Percentiles rank a stretch among this genome's conserved stretches.
These are phyloP conservation scores for Diadromus collaris DNA, from an alignment of 2,888 invertebrate species.

Conservation along the genomic window DNA sequence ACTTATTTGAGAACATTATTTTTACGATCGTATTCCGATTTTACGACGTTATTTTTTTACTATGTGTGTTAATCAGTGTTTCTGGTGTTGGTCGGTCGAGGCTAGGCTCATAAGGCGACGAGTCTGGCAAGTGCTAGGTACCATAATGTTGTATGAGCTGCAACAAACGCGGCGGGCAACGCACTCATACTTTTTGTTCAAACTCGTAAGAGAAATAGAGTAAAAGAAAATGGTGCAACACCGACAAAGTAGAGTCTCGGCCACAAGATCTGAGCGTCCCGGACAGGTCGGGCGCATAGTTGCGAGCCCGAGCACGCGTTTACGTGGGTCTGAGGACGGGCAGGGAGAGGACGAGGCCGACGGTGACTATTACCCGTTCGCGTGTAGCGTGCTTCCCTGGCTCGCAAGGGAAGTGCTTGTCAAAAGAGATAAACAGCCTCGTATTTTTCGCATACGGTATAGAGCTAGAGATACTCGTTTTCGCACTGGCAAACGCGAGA, in stretches of 20 bases:
- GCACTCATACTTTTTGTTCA: slow-evolving; percentile 27
- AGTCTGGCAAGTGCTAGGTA: slow-evolving; percentile 2
- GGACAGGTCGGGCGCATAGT: slow-evolving; percentile 26
- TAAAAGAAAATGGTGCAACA: slow-evolving; percentile 17
- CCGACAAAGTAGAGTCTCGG: slow-evolving; percentile 30
- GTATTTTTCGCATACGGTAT: slow-evolving; percentile 59
- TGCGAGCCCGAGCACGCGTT: not conserved
- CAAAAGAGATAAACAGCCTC: slow-evolving; percentile 65
- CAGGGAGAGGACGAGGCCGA: slow-evolving; percentile 24
- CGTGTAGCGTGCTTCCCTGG: slow-evolving; percentile 54
- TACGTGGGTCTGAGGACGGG: slow-evolving; percentile 14
- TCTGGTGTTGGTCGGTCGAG: not conserved
- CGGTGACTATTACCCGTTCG: slow-evolving; percentile 61
- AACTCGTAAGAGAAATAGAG: slow-evolving; percentile 33
- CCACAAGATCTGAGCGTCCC: slow-evolving; percentile 36
- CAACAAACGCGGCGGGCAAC: slow-evolving; percentile 1
- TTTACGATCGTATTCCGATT: no score
- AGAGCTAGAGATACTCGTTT: slow-evolving; percentile 40
- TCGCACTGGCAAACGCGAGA: slow-evolving; percentile 7
- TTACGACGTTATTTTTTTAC: no score
- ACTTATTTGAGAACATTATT: no score
- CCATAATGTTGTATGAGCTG: not conserved
- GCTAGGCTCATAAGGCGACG: not conserved
- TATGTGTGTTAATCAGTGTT: slow-evolving; percentile 33
- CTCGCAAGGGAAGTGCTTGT: slow-evolving; percentile 61